Evolutionary conservation across 1,140 invertebrate genomes (phyloP), one percentile per base, ranked within the genome.

Genomic region (Pseudomyrmex flavicornis): DNA sequence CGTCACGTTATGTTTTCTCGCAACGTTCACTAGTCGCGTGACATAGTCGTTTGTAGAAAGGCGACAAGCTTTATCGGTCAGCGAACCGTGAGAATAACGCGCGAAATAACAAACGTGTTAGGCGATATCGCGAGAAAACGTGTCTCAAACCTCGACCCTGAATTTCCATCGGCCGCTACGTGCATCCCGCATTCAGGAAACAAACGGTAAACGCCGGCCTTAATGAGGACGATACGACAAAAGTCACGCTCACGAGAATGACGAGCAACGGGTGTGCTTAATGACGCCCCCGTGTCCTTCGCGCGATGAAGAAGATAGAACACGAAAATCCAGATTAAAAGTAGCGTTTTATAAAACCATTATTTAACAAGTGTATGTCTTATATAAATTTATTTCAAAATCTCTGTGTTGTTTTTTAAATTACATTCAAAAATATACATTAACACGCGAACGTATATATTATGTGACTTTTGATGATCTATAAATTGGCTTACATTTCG

Each of bases 121-220:
- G 85, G 48, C 61, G 13, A 68, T 59, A 56, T 8, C 17, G 26
- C 35, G 54, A 59, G 59, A 56, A 79, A 79, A 58, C 62, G 59
- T 59, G 75, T 26, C 56, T 66, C 48, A 59, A 72, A 82, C 76
- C 83, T 87, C 85, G 84, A 87, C 85, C 83, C 84, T 87, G 85
- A 87, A 85, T 83, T 68, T 85, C 66, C 63, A 69, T 35, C 44
- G 56, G 56, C 22, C 50, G 61, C 26, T 61, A 63, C 70, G 69
- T 58, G 48, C 22, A 75, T 70, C 84, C 69, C 62, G 65, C 62
- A 80, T 73, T 74, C 76, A 82, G 46, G 69, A 52, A 80, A 46
- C 56, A 54, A 82, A 86, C 85, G 85, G 83, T 85, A 86, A 63
- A 84, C 10, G 52, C 10, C 15, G 0, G 10, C 10, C 54, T 68